Conservation (phyloP, 2,888 invertebrate genomes). For the Parnassius orleans region DNA sequence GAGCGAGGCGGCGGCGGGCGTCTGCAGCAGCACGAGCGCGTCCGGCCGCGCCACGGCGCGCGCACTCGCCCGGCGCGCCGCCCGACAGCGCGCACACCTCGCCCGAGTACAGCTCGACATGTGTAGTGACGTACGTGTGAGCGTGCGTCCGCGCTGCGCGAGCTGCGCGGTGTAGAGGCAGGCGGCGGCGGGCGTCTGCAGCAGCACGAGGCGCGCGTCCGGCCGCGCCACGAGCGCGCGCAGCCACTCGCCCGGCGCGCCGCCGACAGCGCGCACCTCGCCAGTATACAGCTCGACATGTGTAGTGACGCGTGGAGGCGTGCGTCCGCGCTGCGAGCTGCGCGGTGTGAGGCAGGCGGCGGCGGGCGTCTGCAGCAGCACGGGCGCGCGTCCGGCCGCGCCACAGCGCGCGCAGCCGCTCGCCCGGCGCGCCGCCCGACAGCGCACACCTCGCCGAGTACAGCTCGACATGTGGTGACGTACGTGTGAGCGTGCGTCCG, state of each 20-base stretch:
- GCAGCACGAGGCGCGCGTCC: conserved; percentile 47
- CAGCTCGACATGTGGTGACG: no score
- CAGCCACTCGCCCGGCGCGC: conserved; percentile 45
- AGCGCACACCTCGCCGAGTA: no score
- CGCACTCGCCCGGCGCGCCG: conserved; percentile 26
- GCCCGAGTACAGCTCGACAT: no score
- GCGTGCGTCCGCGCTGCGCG: conserved; percentile 29
- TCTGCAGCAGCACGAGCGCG: conserved; percentile 31
- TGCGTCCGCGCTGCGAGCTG: conserved; percentile 11
- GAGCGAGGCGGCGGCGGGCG: conserved; percentile 21
- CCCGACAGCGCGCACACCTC: no score
- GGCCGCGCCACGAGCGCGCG: conserved; percentile 33
- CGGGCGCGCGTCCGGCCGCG: conserved; percentile 33
- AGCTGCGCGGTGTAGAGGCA: conserved; percentile 32
- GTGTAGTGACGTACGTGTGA: conserved; percentile 24
- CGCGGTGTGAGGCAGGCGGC: conserved; percentile 29
- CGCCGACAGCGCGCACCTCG: conserved; percentile 33
- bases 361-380: conserved; percentile 5
- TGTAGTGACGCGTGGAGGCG: no score
- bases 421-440: no score
- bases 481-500: conserved; percentile 30
- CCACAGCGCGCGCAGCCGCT: conserved; percentile 32
- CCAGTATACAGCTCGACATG: conserved; percentile 52
- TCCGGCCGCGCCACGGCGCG: conserved; percentile 8
- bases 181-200: conserved; percentile 59